Evolutionary conservation across 1,140 invertebrate species (phyloP), one percentile per base, ranked within the genome.

Genomic region (Megalonaias nervosa): DNA sequence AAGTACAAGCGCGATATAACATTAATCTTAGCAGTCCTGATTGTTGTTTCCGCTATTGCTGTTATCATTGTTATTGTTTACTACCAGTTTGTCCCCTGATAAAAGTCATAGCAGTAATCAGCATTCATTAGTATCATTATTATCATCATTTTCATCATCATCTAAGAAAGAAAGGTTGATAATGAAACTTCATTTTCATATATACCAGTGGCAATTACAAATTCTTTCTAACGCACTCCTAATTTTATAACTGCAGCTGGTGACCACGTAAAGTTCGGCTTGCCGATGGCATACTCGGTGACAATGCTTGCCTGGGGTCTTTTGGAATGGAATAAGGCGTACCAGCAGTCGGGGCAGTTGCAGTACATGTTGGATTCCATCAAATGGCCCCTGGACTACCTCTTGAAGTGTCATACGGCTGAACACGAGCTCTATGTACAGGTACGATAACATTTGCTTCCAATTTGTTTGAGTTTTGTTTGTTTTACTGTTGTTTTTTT

Each of bases 241-340:
- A 23, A 85, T 89, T 75, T 1, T 23, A 23, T 70, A 17, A 26
- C 72, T 62, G 91, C 87, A 88, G 91, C 75, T 69, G 93, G 93
- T n/a, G 93, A 94, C 82, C 93, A 92, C 80, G 93, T 94, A 0
- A 94, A 94, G 86, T 94, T 94, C 81, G 92, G 92, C 2, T 94
- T 94, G 75, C 93, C 93, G 4, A 93, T 94, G 92, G 93, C 93
- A 0, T 92, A 89, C 56, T 91, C 92, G 0, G 93, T 92, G 0
- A 94, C 93, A 0, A 75, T 94, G 2, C 81, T 94, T 21, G 92
- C 92, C 0, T 94, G 93, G 94, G 92, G 93, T 19, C 85, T 92
- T 4, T 82, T 94, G 2, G 92, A 92, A 23, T 94, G 92, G 86
- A 85, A 90, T 48, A 89, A 92, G 62, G 93, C 92, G 15, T 94